These are phyloP conservation scores for Acyrthosiphon pisum DNA, from an alignment of 1,140 invertebrate species.

Conservation along the genomic window DNA sequence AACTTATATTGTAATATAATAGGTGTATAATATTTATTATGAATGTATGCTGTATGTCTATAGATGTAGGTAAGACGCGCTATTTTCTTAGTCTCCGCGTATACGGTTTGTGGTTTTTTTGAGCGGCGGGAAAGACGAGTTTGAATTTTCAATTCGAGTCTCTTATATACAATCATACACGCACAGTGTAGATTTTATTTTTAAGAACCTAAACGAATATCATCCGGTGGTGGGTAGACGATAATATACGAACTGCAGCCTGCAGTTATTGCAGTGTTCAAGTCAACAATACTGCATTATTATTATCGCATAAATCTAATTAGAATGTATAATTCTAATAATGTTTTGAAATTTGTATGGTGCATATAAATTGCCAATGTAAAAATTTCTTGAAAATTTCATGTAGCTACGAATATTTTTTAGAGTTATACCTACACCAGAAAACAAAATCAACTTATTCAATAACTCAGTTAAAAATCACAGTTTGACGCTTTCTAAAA, in stretches of 20 bases:
- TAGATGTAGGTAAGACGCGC: not conserved
- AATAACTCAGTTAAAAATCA: too few species aligned
- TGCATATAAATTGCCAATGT: too few species aligned
- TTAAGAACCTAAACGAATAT: not conserved
- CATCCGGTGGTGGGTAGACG: not conserved
- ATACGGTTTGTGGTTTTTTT: not conserved
- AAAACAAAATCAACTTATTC: too few species aligned
- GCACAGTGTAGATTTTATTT: not conserved
- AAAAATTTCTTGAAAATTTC: too few species aligned
- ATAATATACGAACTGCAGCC: not conserved
- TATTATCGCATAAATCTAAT: not conserved
- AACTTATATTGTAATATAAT: not conserved
- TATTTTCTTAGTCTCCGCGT: not conserved
- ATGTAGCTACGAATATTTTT: too few species aligned
- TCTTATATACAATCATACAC: too few species aligned
- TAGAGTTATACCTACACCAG: too few species aligned
- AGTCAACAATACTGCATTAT: not conserved
- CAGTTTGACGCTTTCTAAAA: too few species aligned
- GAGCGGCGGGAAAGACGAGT: not conserved
- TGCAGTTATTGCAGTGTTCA: not conserved
- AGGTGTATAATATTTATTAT: not conserved
- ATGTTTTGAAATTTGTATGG: too few species aligned
- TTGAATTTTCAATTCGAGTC: not conserved
- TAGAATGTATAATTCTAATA: not conserved
- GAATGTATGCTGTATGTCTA: not conserved